phyloP scores from a whole-genome alignment of 2,113 vertebrate species.

The Alaudala cheleensis region DNA sequence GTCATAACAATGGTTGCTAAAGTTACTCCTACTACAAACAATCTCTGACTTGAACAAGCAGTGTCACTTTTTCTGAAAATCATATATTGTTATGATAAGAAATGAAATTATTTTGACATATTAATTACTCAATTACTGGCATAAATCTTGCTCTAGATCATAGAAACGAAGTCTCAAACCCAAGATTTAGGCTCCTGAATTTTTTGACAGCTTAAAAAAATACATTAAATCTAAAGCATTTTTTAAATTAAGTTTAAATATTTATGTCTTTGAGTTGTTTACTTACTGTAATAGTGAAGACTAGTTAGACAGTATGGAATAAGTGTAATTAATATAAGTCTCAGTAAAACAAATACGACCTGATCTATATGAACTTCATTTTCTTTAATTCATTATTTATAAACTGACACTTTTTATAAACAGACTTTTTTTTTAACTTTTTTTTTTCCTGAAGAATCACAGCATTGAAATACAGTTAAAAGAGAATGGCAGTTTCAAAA shows the following conservation, averaged over 20 bases:
- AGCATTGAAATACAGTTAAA: background rate
- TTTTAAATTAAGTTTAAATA: background rate
- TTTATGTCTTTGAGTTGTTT: background rate
- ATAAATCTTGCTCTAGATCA: background rate
- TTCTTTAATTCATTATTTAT: background rate
- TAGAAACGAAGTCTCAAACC: background rate
- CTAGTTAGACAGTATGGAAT: background rate
- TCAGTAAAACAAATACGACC: background rate
- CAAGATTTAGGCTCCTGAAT: background rate
- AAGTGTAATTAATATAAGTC: background rate
- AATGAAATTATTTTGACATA: constrained; percentile 6
- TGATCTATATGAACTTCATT: background rate
- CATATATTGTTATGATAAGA: background rate
- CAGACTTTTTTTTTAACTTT: background rate
- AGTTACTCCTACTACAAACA: background rate
- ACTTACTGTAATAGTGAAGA: background rate
- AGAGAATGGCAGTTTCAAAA: background rate
- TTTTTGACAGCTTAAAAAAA: background rate
- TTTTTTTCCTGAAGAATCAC: background rate
- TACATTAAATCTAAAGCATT: background rate
- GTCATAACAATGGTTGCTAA: background rate
- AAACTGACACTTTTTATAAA: background rate
- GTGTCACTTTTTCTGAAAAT: background rate
- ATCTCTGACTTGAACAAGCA: constrained; percentile 6
- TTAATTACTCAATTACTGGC: background rate